phyloP scores from a whole-genome alignment of 2,888 invertebrate genomes.

The Athalia circularis region DNA sequence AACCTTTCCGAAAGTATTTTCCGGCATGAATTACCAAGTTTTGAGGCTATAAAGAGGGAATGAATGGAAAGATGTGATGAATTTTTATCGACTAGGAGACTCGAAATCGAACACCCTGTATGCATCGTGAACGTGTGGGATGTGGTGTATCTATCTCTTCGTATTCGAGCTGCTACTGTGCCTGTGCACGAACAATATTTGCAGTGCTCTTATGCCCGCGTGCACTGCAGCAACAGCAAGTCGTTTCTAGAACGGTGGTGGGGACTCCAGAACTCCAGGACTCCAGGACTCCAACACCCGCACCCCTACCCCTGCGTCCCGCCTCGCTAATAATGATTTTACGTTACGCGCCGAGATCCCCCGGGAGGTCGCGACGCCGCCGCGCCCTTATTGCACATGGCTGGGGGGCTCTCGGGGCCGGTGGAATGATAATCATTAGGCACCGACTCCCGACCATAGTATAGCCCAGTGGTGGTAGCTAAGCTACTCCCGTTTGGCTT shows the following conservation, averaged over 20 bases:
- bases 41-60: too few relatives aligned
- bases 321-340: conserved; percentile 74
- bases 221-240: conserved; percentile 24
- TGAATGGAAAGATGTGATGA: too few relatives aligned
- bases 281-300: conserved; percentile 57
- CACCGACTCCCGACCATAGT: conserved; percentile 54
- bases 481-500: background rate
- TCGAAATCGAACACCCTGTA: conserved; percentile 26
- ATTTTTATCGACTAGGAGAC: too few relatives aligned
- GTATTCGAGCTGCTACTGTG: conserved; percentile 54
- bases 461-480: conserved; percentile 4
- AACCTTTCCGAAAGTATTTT: too few relatives aligned
- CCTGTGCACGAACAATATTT: conserved; percentile 71
- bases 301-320: conserved; percentile 60
- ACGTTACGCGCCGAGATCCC: conserved; percentile 72
- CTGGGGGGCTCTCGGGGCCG: conserved; percentile 59
- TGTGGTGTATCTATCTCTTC: conserved; percentile 15
- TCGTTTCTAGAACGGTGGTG: conserved; percentile 13
- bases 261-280: background rate
- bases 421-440: conserved; percentile 71
- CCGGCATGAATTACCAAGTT: too few relatives aligned
- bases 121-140: background rate
- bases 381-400: conserved; percentile 74
- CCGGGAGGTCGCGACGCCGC: conserved; percentile 70
- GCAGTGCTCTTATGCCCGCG: conserved; percentile 70